Evolutionary conservation across 2,797 vertebrate genomes (phyloP).

Genomic region (Syngnathus rostellatus): DNA sequence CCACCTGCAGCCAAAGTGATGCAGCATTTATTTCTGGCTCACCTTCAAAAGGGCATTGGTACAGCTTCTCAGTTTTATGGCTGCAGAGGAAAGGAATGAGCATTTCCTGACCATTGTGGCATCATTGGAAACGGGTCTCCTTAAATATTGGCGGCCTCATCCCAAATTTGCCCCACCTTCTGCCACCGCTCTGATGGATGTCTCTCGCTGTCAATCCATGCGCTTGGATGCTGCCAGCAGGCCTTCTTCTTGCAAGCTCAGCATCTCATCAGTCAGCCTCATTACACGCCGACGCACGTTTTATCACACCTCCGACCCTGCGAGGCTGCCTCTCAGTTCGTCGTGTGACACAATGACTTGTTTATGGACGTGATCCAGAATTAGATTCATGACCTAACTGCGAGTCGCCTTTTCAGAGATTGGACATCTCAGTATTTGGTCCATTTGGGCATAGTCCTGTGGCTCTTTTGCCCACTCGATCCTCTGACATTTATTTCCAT

Average conservation of each 20-base stretch:
- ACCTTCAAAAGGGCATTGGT: conserved; percentile 45
- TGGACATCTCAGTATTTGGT: too few relatives aligned
- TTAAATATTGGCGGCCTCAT: not conserved
- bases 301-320: not conserved
- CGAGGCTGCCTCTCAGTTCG: not conserved
- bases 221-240: not conserved
- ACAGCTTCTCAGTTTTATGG: conserved; percentile 32
- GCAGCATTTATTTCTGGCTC: conserved; percentile 63
- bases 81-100: conserved; percentile 3
- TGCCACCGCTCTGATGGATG: not conserved
- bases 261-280: conserved; percentile 1
- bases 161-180: not conserved
- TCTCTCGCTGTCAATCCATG: not conserved
- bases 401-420: too few relatives aligned
- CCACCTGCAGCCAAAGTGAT: conserved; percentile 45
- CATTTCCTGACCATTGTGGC: too few relatives aligned
- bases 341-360: not conserved
- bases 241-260: not conserved
- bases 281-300: not conserved
- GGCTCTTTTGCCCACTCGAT: too few relatives aligned
- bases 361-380: not conserved
- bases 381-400: too few relatives aligned
- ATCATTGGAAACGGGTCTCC: too few relatives aligned
- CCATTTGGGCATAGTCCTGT: too few relatives aligned
- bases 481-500: too few relatives aligned